Base-by-base conservation (phyloP, 2,888 invertebrate genomes). In the Polyommatus iphigenia region DNA sequence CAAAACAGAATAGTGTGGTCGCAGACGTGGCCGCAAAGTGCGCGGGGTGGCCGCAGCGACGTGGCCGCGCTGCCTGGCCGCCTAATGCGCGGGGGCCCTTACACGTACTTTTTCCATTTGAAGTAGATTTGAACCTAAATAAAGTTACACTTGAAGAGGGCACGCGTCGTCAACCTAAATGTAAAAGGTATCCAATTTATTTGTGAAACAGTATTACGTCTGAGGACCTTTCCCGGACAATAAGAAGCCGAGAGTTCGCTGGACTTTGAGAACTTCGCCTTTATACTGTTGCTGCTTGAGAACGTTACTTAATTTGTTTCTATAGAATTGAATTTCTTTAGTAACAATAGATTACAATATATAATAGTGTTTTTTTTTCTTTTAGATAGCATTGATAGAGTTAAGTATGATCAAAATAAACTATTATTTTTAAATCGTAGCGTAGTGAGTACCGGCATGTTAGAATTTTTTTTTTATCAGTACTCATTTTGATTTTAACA, bases 181-280 rank as follows among this genome's bases (percentile, higher is more conserved):
- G 18, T 71, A 36, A 36, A 71, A 72, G n/a, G 72, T 72, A 41
- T 41, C n/a, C 72, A 72, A 41, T 72, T 72, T 71, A 71, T 71
- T 72, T 72, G 72, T 72, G 72, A 72, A 72, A 41, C 41, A 41
- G 72, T 18, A 41, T 41, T 72, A 72, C 72, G 36, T 41, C 41
- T 71, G 18, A 67, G 20, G 67, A 67, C 29, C 67, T 13, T 67
- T 62, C 24, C 29, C 29, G 67, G 32, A 67, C 67, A 67, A 67
- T 62, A 59, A 59, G 59, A 24, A 67, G 67, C 29, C 5, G 67
- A 29, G 29, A 24, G 62, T 62, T 13, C 29, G 29, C 15, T 32
- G 67, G 67, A 18, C 67, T 67, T 67, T 67, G 67, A 67, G 18
- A 67, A 67, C 67, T 29, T 67, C 15, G 29, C 29, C 67, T 67